Evolutionary conservation across 2,888 invertebrate genomes (phyloP).

Genomic region (Rhagonycha fulva): DNA sequence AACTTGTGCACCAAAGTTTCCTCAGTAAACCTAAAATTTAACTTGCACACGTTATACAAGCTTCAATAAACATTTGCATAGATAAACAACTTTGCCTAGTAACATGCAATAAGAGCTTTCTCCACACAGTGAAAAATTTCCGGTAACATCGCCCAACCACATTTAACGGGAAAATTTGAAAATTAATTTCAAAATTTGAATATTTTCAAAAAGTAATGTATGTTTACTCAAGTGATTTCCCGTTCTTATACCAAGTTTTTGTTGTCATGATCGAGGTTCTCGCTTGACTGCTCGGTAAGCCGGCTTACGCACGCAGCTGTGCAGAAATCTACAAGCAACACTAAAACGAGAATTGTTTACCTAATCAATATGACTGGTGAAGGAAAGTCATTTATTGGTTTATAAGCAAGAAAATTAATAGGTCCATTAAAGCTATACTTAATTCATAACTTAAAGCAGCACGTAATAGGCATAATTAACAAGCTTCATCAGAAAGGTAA

Average conservation of each 20-base stretch:
- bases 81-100: background rate
- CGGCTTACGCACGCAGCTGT: background rate
- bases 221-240: background rate
- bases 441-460: background rate
- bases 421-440: background rate
- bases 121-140: background rate
- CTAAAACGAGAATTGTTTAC: background rate
- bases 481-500: background rate
- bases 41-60: constrained; percentile 8
- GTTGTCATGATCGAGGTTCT: background rate
- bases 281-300: background rate
- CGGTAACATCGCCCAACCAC: no score
- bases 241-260: background rate
- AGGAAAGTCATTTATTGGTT: background rate
- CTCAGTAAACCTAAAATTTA: background rate
- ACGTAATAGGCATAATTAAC: background rate
- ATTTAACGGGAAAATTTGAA: background rate
- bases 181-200: background rate
- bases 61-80: constrained; percentile 9
- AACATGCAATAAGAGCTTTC: background rate
- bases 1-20: constrained; percentile 12
- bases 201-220: background rate
- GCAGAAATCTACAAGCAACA: background rate
- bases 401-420: background rate
- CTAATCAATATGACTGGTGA: background rate